phyloP scores from a whole-genome alignment of 2,888 invertebrate species.

The Drosophila picticornis region DNA sequence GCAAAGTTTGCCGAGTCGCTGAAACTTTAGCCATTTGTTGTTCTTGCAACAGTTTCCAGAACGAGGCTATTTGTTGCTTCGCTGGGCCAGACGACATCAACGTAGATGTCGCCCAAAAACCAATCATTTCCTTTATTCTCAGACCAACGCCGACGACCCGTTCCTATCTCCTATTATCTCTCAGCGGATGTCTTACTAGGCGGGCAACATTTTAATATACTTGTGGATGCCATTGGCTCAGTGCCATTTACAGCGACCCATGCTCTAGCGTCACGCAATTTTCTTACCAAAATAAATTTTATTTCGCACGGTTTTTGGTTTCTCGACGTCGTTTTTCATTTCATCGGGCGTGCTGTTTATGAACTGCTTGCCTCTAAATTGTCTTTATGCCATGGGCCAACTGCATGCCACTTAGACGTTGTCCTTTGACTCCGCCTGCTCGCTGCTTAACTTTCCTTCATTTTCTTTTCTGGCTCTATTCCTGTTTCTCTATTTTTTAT shows the following conservation, averaged over 20 bases:
- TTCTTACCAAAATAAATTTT: slow-evolving; percentile 75
- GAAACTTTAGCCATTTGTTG: slow-evolving; percentile 67
- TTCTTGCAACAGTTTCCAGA: slow-evolving; percentile 61
- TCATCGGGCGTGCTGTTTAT: slow-evolving; percentile 69
- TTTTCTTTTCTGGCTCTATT: slow-evolving; percentile 10
- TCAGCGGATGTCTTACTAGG: slow-evolving; percentile 51
- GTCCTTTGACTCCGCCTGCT: slow-evolving; percentile 54
- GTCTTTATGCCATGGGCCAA: slow-evolving; percentile 69
- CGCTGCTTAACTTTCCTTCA: slow-evolving; percentile 21
- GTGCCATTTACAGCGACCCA: slow-evolving; percentile 60
- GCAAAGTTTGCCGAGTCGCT: slow-evolving; percentile 64
- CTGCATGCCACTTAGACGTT: slow-evolving; percentile 62
- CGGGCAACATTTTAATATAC: slow-evolving; percentile 69
- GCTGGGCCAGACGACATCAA: slow-evolving; percentile 66
- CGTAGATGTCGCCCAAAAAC: slow-evolving; percentile 58
- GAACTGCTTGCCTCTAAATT: slow-evolving; percentile 71
- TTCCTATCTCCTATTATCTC: slow-evolving; percentile 30
- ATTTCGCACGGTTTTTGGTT: slow-evolving; percentile 56
- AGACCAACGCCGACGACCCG: slow-evolving; percentile 17
- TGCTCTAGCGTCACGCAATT: slow-evolving; percentile 78
- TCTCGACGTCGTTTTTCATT: slow-evolving; percentile 59
- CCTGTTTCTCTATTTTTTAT: background rate
- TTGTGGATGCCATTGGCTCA: slow-evolving; percentile 67
- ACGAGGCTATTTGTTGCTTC: slow-evolving; percentile 72
- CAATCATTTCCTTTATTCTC: slow-evolving; percentile 65